Conservation (phyloP, 2,888 invertebrate species). For the Rhogogaster chlorosoma region DNA sequence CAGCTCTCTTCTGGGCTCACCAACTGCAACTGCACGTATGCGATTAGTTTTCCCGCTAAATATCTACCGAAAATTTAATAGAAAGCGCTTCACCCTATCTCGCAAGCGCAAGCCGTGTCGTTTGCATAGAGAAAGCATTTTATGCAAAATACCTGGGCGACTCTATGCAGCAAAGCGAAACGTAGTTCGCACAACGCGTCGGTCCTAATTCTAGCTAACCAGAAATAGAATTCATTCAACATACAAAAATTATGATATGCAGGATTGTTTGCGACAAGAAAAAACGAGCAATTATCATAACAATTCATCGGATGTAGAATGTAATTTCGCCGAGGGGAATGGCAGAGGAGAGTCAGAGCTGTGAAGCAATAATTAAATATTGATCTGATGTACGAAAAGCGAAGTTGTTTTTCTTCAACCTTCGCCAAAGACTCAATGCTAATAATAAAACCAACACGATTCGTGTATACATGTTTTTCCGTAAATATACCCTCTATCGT, state of each 20-base stretch:
- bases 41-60: background rate
- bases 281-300: background rate
- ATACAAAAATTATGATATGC: background rate
- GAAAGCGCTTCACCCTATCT: conserved; percentile 35
- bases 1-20: background rate
- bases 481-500: background rate
- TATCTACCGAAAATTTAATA: conserved; percentile 8
- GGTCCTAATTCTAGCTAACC: background rate
- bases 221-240: background rate
- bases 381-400: background rate
- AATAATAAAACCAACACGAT: background rate
- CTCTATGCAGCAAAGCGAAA: background rate
- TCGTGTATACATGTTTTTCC: background rate
- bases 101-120: conserved; percentile 3
- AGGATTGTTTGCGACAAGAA: background rate
- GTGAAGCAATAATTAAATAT: background rate
- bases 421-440: background rate
- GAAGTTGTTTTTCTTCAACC: background rate
- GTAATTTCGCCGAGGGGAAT: background rate
- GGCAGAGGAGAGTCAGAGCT: background rate
- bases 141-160: conserved; percentile 34
- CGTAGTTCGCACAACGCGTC: background rate
- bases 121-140: conserved; percentile 41
- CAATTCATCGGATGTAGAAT: background rate
- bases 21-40: background rate